phyloP scores from a whole-genome alignment of 2,113 vertebrate genomes.

The Pituophis catenifer region DNA sequence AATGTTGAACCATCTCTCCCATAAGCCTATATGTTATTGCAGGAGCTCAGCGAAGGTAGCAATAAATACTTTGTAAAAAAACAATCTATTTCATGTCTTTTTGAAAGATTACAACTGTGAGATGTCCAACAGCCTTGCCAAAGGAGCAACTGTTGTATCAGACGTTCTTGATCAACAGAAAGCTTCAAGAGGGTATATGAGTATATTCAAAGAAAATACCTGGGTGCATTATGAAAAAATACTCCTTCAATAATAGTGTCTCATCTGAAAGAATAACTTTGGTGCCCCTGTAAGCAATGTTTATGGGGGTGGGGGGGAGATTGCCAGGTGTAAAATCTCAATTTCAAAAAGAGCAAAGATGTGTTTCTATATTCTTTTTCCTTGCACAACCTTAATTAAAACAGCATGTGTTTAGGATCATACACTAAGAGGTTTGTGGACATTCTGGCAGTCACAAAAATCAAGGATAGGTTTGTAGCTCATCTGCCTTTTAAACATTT shows the following conservation, averaged over 20 bases:
- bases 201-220: neutral
- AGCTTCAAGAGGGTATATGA: too few relatives aligned
- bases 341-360: neutral
- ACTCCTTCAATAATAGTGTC: neutral
- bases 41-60: neutral
- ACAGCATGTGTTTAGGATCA: neutral
- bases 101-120: neutral
- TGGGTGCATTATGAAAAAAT: neutral
- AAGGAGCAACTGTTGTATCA: neutral
- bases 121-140: neutral
- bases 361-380: neutral
- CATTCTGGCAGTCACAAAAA: slow-evolving; percentile 11
- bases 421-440: neutral
- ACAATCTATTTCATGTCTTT: neutral
- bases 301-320: neutral
- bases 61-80: neutral
- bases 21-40: neutral
- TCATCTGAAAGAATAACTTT: neutral
- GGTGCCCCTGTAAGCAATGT: neutral
- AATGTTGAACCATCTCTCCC: neutral
- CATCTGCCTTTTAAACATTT: neutral
- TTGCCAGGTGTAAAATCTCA: neutral
- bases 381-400: neutral
- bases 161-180: neutral
- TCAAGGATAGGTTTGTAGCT: slow-evolving; percentile 1